Evolutionary conservation across 2,113 vertebrate species (phyloP).

Genomic region (Zosterops japonicus): DNA sequence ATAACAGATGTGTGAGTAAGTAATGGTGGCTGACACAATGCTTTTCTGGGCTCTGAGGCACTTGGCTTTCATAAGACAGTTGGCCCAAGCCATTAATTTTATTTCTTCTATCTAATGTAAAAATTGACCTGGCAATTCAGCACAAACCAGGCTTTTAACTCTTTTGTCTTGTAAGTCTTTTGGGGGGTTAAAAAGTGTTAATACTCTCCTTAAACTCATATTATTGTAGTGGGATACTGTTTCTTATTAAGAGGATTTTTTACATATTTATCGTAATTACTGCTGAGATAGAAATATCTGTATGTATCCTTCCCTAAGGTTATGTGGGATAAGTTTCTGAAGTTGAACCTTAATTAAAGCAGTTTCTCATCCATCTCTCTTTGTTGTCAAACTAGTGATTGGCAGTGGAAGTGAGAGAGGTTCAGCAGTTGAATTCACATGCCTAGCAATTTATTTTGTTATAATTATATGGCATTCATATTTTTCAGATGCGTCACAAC

Average conservation of each 20-base stretch:
- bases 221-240: not conserved
- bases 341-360: not conserved
- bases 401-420: not conserved
- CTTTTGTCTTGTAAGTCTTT: not conserved
- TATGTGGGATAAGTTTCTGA: not conserved
- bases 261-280: not conserved
- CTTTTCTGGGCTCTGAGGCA: not conserved
- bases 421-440: not conserved
- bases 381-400: not conserved
- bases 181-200: not conserved
- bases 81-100: not conserved
- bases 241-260: not conserved
- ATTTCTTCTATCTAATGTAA: not conserved
- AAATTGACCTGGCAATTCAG: not conserved
- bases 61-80: not conserved
- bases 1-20: conserved; percentile 99
- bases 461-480: not conserved
- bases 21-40: conserved; percentile 55
- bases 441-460: not conserved
- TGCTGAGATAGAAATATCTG: not conserved
- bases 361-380: not conserved
- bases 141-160: not conserved
- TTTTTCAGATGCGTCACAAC: not conserved
- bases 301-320: not conserved
- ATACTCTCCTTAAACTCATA: not conserved